Conservation (phyloP, 1,140 invertebrate species). For the Hypsibius dujardini region DNA sequence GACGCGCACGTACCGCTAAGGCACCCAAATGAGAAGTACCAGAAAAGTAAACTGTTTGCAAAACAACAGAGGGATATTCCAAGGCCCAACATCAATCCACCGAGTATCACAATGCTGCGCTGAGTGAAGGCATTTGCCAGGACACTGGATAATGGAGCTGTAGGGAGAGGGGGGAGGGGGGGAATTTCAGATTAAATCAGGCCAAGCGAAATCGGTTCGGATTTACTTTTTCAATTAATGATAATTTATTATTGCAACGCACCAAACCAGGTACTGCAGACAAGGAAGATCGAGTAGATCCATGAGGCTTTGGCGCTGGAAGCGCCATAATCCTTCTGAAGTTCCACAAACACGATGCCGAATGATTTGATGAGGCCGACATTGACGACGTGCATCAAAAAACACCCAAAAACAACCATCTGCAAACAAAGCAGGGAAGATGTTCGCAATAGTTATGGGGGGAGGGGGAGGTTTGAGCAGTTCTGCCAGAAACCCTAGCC, state of each 20-base stretch:
- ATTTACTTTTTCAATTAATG: neutral
- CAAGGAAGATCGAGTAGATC: neutral
- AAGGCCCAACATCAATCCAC: slow-evolving; percentile 50
- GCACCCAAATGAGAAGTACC: slow-evolving; percentile 54
- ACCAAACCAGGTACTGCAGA: slow-evolving; percentile 9
- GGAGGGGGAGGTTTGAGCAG: no score
- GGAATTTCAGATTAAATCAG: no score
- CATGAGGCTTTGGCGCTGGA: neutral
- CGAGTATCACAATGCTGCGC: slow-evolving; percentile 49
- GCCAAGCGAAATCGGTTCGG: no score
- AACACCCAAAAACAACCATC: slow-evolving; percentile 6
- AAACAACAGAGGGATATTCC: slow-evolving; percentile 52
- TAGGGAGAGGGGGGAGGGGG: slow-evolving; percentile 23
- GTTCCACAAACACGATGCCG: neutral
- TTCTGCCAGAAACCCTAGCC: no score
- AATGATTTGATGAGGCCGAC: neutral
- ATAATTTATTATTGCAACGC: no score
- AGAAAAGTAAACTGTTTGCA: slow-evolving; percentile 46
- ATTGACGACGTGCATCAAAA: slow-evolving; percentile 5
- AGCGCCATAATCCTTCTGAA: neutral
- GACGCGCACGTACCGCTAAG: slow-evolving; percentile 45
- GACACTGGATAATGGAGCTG: slow-evolving; percentile 53
- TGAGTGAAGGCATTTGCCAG: slow-evolving; percentile 56
- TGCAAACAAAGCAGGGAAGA: no score
- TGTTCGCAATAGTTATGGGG: no score